These are phyloP conservation scores for Xerus rutilus DNA, from an alignment of 2,797 vertebrate species.

Conservation along the genomic window DNA sequence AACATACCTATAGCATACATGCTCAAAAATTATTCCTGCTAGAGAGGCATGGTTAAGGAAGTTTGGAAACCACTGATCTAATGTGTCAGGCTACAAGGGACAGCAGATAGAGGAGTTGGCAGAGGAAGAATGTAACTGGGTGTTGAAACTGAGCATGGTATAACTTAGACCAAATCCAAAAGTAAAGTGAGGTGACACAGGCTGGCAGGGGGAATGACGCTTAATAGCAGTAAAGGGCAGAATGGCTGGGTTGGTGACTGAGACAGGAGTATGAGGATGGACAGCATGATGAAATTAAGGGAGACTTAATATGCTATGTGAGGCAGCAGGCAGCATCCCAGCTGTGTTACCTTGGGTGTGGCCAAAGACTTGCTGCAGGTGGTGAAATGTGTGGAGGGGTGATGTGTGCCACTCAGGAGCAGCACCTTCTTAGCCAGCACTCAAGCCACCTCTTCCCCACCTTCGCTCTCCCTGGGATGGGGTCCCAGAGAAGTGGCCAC, in stretches of 20 bases:
- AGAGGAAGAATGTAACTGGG: not conserved
- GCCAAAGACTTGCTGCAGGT: not conserved
- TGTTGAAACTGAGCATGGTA: not conserved
- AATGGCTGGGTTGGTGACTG: fast-evolving
- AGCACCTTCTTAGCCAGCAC: not conserved
- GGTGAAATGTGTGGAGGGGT: not conserved
- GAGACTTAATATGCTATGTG: not conserved
- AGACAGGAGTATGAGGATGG: not conserved
- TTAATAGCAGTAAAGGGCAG: not conserved
- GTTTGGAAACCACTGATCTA: not conserved
- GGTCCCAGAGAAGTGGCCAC: not conserved
- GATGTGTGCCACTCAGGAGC: fast-evolving
- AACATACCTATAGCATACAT: not conserved
- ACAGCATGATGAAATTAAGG: not conserved
- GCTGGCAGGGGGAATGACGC: not conserved
- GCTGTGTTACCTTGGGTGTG: not conserved
- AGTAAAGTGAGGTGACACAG: not conserved
- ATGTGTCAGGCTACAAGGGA: not conserved
- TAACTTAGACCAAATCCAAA: not conserved
- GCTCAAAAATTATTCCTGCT: not conserved
- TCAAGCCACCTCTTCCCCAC: not conserved
- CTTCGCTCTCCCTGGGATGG: too few relatives aligned
- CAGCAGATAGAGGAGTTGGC: not conserved
- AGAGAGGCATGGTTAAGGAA: too few relatives aligned
- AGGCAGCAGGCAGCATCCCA: fast-evolving